Evolutionary conservation across 2,113 vertebrate genomes (phyloP).

Genomic region (Mionectes macconnelli): DNA sequence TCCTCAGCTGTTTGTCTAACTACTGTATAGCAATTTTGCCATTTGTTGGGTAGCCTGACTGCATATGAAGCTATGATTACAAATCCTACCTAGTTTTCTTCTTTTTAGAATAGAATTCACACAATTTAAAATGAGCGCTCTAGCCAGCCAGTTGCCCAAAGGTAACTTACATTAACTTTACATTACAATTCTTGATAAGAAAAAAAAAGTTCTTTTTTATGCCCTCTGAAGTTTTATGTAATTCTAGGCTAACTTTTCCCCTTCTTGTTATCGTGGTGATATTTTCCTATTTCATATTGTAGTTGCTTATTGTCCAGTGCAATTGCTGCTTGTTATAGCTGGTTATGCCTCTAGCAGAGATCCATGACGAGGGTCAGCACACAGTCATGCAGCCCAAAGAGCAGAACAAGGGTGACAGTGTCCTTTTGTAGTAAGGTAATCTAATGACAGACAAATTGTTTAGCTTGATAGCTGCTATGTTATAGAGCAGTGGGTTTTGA

Average conservation of each 20-base stretch:
- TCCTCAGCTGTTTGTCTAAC: not conserved
- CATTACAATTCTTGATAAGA: not conserved
- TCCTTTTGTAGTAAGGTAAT: not conserved
- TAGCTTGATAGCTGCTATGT: not conserved
- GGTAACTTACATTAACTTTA: no score
- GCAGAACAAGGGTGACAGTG: not conserved
- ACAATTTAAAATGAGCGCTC: not conserved
- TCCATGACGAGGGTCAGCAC: not conserved
- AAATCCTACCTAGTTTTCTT: not conserved
- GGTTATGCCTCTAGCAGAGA: not conserved
- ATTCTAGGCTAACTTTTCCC: not conserved
- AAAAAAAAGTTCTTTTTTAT: not conserved
- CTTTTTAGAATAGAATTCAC: not conserved
- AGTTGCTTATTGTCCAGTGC: not conserved
- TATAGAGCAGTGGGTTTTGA: not conserved
- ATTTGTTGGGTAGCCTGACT: not conserved
- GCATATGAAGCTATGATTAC: not conserved
- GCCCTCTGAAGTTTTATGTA: not conserved
- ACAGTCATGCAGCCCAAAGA: not conserved
- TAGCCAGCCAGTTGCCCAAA: not conserved
- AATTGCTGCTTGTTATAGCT: not conserved
- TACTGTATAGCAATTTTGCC: not conserved
- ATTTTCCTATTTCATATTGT: not conserved
- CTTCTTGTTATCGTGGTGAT: not conserved
- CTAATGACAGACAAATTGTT: not conserved